Base-by-base conservation (phyloP, 2,888 invertebrate genomes). In the Ennomos erosarius region DNA sequence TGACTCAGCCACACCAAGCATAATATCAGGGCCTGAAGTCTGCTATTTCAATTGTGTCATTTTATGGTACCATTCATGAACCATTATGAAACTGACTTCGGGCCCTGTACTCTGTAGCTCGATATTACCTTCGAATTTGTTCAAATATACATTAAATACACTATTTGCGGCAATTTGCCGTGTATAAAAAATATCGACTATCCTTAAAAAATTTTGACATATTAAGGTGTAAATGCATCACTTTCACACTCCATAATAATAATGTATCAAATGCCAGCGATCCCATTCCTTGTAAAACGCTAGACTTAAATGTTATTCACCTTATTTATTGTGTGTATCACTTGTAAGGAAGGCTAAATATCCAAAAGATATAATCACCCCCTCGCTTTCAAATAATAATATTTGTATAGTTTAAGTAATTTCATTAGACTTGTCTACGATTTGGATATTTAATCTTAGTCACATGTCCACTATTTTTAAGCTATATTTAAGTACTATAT, bases 381-480 rank as follows among this genome's bases (percentile, higher is more conserved):
- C 12, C n/a, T 34, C 11, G 10, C 10, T 46, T 26, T 16, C 11
- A 10, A 38, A 26, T n/a, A n/a, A n/a, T n/a, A n/a, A n/a, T 43
- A 26, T 43, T n/a, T 33, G n/a, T 33, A 11, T 37, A 26, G 34
- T 16, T 35, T 3, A 39, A 11, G 26, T 45, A 50, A 57, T 62
- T 56, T 51, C 66, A 59, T 64, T 60, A 56, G 65, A 60, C 60
- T 56, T 66, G 63, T 69, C 64, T 62, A 58, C 52, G 51, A 68
- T 68, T 75, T 76, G 68, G 70, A 72, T 81, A 74, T 76, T 64
- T 80, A 76, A 75, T 78, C 74, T 76, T 79, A 81, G 75, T 79
- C 82, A 79, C 75, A 73, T 84, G 85, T 85, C 85, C 85, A 85
- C 75, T 85, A 85, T 72, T 65, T 66, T 57, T 84, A 84, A 83